Evolutionary conservation across 1,140 invertebrate species (phyloP).

Genomic region (Pentalonia nigronervosa): DNA sequence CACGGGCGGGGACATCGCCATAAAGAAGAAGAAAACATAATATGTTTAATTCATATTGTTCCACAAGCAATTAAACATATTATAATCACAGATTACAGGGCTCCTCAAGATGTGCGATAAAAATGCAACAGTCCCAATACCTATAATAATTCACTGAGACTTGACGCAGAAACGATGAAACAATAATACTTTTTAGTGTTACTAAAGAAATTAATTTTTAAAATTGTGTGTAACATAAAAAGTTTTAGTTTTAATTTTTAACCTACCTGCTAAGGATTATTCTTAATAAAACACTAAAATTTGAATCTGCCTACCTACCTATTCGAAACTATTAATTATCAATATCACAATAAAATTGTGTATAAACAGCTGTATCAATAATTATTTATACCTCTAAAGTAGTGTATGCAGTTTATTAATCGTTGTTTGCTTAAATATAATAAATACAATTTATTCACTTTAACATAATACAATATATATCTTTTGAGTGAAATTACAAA

Average conservation of each 20-base stretch:
- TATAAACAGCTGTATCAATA: neutral
- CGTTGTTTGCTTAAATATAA: neutral
- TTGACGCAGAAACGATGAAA: neutral
- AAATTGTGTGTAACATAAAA: neutral
- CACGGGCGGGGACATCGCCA: accelerated
- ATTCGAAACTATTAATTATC: neutral
- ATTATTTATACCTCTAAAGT: neutral
- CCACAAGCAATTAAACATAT: neutral
- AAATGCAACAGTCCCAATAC: neutral
- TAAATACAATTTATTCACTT: too few species aligned
- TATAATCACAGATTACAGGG: neutral
- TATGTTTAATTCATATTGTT: neutral
- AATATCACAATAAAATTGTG: neutral
- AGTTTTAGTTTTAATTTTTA: too few species aligned
- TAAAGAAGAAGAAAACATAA: neutral
- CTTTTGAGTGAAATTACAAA: neutral
- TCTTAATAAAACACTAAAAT: neutral
- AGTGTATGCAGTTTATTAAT: neutral
- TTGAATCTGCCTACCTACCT: neutral
- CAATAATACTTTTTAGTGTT: neutral
- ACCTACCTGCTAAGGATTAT: neutral
- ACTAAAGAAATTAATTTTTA: too few species aligned
- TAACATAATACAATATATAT: neutral
- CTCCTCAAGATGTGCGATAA: neutral
- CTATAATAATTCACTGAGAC: neutral